Evolutionary conservation across 2,888 invertebrate genomes (phyloP).

Genomic region (Hypsopygia costalis): DNA sequence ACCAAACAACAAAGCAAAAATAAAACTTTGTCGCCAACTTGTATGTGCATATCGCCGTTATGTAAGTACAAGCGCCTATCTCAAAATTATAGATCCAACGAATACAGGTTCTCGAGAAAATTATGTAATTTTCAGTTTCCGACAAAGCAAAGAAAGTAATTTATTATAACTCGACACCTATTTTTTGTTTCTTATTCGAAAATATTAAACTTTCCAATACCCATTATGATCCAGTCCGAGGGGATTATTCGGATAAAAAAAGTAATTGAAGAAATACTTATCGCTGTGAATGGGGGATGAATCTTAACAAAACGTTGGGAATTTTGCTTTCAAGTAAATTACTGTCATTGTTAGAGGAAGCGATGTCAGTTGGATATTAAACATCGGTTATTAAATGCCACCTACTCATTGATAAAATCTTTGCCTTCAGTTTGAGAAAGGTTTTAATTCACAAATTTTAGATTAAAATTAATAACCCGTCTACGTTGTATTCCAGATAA

Average conservation of each 20-base stretch:
- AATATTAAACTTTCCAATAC: constrained; percentile 10
- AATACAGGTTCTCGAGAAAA: not conserved
- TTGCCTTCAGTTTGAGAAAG: constrained; percentile 10
- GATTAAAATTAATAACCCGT: no score
- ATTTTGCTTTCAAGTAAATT: constrained; percentile 45
- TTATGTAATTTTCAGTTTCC: not conserved
- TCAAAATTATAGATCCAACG: not conserved
- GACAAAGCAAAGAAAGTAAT: no score
- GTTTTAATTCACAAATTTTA: constrained; percentile 1
- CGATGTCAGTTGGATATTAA: constrained; percentile 30
- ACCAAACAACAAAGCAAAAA: constrained; percentile 61
- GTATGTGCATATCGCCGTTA: constrained; percentile 16
- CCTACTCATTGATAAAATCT: constrained; percentile 15
- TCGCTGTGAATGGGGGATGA: constrained; percentile 35
- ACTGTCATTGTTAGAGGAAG: constrained; percentile 39
- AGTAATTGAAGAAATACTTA: constrained; percentile 28
- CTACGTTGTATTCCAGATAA: no score
- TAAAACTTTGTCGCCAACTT: constrained; percentile 40
- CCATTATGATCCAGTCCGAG: constrained; percentile 20
- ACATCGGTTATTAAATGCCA: constrained; percentile 19
- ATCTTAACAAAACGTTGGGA: constrained; percentile 37
- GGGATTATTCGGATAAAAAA: constrained; percentile 21
- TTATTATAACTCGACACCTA: not conserved
- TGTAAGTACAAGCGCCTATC: constrained; percentile 13
- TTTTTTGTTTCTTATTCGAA: not conserved